Percentiles rank a stretch among this genome's conserved stretches.
These are phyloP conservation scores for Actinia tenebrosa DNA, from an alignment of 64 coral and sea anemone genomes.

Conservation along the genomic window DNA sequence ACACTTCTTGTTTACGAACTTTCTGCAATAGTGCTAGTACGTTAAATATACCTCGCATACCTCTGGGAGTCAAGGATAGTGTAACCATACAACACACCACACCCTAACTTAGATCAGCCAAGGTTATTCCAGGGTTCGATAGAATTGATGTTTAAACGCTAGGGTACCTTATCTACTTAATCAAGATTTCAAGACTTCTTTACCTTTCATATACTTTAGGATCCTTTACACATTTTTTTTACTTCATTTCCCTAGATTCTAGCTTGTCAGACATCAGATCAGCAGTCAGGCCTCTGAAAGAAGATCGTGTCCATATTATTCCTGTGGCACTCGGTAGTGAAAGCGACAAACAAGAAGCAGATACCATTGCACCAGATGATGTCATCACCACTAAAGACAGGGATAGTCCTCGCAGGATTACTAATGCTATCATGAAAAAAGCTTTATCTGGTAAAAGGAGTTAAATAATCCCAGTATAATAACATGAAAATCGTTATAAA, in stretches of 20 bases:
- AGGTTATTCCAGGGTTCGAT: not conserved
- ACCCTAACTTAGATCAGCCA: too few relatives aligned
- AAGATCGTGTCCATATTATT: constrained; percentile 35
- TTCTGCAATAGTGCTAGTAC: too few relatives aligned
- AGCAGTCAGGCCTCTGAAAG: constrained; percentile 33
- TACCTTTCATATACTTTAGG: too few relatives aligned
- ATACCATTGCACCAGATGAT: constrained; percentile 22
- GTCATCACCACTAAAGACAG: not conserved
- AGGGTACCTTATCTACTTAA: too few relatives aligned
- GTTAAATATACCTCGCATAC: too few relatives aligned
- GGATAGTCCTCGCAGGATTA: constrained; percentile 11
- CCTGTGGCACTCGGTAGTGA: constrained; percentile 41
- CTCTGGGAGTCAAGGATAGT: too few relatives aligned
- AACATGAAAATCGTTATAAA: not conserved
- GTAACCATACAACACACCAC: too few relatives aligned
- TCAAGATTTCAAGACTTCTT: too few relatives aligned
- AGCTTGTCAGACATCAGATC: constrained; percentile 8
- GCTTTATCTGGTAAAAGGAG: constrained; percentile 10
- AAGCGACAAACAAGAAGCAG: constrained; percentile 12
- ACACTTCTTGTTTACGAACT: too few relatives aligned
- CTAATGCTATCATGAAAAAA: constrained; percentile 1
- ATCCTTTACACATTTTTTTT: not conserved
- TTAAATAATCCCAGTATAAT: too few relatives aligned
- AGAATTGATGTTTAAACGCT: not conserved
- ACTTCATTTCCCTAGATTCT: not conserved